These are phyloP conservation scores for Halcyon senegalensis DNA, from an alignment of 2,113 vertebrate species.

Conservation along the genomic window DNA sequence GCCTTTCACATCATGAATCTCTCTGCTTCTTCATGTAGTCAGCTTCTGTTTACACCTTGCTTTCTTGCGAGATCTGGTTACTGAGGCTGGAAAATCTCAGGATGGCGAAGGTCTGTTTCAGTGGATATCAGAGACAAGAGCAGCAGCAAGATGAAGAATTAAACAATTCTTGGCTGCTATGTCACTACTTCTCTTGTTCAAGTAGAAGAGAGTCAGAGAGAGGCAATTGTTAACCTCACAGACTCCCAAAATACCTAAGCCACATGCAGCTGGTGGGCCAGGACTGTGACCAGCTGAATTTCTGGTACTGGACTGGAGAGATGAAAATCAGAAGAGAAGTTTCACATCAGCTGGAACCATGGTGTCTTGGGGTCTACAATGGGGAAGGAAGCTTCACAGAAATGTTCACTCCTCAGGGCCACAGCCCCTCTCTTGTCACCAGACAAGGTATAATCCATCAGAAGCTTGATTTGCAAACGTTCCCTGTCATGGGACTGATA, in stretches of 20 bases:
- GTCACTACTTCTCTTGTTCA: background rate
- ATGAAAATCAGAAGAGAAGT: background rate
- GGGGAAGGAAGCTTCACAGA: background rate
- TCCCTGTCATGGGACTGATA: background rate
- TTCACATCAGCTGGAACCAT: background rate
- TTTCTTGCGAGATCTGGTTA: background rate
- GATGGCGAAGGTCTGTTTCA: background rate
- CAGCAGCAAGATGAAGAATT: background rate
- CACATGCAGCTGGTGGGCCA: background rate
- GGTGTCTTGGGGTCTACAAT: background rate
- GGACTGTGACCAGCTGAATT: background rate
- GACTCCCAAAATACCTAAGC: background rate
- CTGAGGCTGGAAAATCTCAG: background rate
- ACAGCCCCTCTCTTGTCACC: background rate
- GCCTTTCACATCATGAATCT: background rate
- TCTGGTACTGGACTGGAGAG: background rate
- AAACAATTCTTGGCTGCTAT: background rate
- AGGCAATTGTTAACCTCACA: background rate
- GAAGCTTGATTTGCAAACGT: background rate
- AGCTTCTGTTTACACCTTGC: background rate
- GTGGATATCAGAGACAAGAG: background rate
- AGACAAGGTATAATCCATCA: background rate
- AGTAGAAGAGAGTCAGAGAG: background rate
- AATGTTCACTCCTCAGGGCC: background rate
- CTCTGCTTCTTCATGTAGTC: background rate